These are phyloP conservation scores for Hemistola chrysoprasaria DNA, from an alignment of 2,888 invertebrate species.

Conservation along the genomic window DNA sequence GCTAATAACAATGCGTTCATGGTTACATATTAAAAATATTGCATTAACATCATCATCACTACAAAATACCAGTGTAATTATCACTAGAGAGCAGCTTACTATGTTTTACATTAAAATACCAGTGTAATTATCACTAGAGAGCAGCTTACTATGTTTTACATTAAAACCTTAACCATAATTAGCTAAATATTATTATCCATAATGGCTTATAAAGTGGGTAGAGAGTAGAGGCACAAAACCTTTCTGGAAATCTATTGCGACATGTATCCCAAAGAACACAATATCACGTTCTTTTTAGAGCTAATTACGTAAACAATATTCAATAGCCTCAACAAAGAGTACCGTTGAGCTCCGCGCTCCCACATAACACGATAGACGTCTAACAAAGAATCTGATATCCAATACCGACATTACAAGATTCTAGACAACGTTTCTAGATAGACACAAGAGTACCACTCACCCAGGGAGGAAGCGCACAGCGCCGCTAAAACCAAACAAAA, in stretches of 20 bases:
- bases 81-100: no score
- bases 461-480: conserved; percentile 55
- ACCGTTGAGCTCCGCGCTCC: conserved; percentile 27
- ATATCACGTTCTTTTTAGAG: conserved; percentile 30
- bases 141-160: no score
- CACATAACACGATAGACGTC: conserved; percentile 42
- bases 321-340: conserved; percentile 40
- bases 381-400: conserved; percentile 48
- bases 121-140: no score
- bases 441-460: conserved; percentile 49
- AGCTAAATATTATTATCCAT: neutral
- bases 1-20: no score
- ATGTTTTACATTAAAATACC: no score
- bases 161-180: no score
- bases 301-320: conserved; percentile 43
- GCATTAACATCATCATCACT: no score
- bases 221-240: conserved; percentile 5
- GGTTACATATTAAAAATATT: no score
- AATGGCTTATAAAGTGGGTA: conserved; percentile 17
- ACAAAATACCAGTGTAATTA: no score
- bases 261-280: conserved; percentile 1
- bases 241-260: conserved; percentile 14
- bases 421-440: conserved; percentile 24
- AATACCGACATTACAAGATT: conserved; percentile 32
- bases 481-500: conserved; percentile 57